Percentiles rank a stretch among this genome's conserved stretches.
These are phyloP conservation scores for Ranitomeya imitator DNA, from an alignment of 2,113 vertebrate species.

Conservation along the genomic window DNA sequence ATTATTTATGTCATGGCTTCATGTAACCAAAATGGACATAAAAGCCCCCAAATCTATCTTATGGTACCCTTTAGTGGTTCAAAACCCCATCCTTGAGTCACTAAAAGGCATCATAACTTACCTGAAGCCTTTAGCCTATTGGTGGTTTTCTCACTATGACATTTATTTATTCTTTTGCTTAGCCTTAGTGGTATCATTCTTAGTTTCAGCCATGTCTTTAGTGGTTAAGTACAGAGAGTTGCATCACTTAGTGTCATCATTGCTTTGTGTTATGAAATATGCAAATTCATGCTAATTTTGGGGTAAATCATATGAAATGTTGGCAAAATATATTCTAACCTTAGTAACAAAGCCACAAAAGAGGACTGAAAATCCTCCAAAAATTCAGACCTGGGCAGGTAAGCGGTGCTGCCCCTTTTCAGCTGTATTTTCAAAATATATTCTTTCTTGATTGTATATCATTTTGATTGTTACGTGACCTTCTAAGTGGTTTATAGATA, in stretches of 20 bases:
- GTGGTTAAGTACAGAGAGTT: background rate
- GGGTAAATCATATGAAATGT: background rate
- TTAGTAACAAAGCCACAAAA: no score
- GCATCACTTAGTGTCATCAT: background rate
- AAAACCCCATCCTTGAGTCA: background rate
- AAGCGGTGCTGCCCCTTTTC: no score
- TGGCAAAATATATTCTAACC: background rate
- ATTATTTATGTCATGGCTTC: background rate
- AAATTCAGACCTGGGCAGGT: no score
- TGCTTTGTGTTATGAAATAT: background rate
- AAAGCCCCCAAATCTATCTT: background rate
- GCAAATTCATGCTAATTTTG: background rate
- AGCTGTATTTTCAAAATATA: background rate
- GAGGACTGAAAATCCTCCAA: no score
- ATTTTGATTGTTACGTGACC: no score
- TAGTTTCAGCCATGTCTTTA: background rate
- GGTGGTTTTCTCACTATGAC: background rate
- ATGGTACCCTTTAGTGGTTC: conserved; percentile 17
- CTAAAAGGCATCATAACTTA: conserved; percentile 12
- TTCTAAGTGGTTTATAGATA: no score
- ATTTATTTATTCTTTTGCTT: background rate
- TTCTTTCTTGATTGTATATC: background rate
- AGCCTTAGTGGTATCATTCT: background rate
- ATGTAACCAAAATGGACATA: background rate
- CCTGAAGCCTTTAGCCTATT: background rate